phyloP scores from a whole-genome alignment of 35 echinoderm and acorn worm genomes.

The Heliocidaris tuberculata region DNA sequence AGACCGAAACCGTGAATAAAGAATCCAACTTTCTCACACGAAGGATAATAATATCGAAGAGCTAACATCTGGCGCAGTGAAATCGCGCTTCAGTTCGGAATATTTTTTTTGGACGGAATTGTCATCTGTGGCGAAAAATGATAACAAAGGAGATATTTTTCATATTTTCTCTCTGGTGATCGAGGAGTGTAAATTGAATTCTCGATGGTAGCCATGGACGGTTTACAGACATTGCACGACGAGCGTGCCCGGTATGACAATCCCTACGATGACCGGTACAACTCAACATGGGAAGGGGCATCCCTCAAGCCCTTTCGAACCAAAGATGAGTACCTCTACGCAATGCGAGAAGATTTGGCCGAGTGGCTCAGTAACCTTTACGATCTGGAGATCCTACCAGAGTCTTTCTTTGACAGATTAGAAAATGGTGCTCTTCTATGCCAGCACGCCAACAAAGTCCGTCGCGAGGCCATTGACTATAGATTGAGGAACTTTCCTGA shows the following conservation, averaged over 20 bases:
- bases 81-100: not conserved
- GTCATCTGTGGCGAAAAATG: not conserved
- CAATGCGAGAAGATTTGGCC: constrained; percentile 93
- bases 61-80: not conserved
- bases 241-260: constrained; percentile 56
- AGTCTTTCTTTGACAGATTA: constrained; percentile 92
- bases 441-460: constrained; percentile 91
- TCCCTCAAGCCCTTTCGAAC: constrained; percentile 83
- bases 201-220: constrained; percentile 53
- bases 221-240: constrained; percentile 42
- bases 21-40: not conserved
- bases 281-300: constrained; percentile 85
- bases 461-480: constrained; percentile 66
- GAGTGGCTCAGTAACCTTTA: constrained; percentile 96
- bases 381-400: constrained; percentile 70
- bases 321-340: constrained; percentile 93
- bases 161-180: not conserved
- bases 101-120: not conserved
- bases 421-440: constrained; percentile 89
- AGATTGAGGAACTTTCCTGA: constrained; percentile 52
- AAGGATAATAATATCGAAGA: not conserved
- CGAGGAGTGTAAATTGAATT: not conserved
- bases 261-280: constrained; percentile 73
- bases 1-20: not conserved
- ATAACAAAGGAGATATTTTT: not conserved